Base-by-base conservation (phyloP, 2,797 vertebrate species). In the Thalassophryne amazonica region DNA sequence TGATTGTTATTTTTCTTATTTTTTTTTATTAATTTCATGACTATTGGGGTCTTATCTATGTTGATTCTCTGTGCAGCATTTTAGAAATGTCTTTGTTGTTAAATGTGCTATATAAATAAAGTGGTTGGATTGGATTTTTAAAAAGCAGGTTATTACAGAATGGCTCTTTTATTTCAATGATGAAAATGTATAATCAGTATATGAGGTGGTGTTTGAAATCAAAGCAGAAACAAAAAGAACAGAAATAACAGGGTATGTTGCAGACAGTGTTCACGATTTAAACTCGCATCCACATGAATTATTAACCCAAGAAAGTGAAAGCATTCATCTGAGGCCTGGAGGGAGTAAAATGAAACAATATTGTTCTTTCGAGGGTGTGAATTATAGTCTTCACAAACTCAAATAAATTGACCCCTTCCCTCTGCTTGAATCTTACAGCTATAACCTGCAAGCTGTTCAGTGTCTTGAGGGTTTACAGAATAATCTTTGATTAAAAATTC, bases 251-350 rank as follows among this genome's bases (percentile, higher is more conserved):
- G 57, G 47, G 29, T 52, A 75, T 63, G 70, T 74, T 85, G 60
- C 45, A 80, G 73, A 62, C 49, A 70, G 74, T 38, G 55, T 73
- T 60, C 49, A 78, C 79, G 78, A 76, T 86, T 85, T 81, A 78
- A 85, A 76, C 71, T 77, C 69, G 74, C 73, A 85, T 71, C 48
- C 35, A 24, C 83, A 86, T 89, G 72, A 90, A 90, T 89, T 89
- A 89, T 90, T 86, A 86, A 90, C 55, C 60, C 81, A 73, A 84
- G 72, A 62, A 77, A 72, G 65, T 66, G 47, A 25, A 81, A 75
- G 79, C 78, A 76, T 85, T 89, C 78, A 70, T 76, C 69, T 56
- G 50, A 67, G 67, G 64, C 76, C 83, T 43, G 21, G 35, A 38
- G 77, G 85, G 84, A 80, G 78, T 53, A 41, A 73, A 82, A 60